Conservation (phyloP, 2,888 invertebrate species). For the Belgica antarctica region DNA sequence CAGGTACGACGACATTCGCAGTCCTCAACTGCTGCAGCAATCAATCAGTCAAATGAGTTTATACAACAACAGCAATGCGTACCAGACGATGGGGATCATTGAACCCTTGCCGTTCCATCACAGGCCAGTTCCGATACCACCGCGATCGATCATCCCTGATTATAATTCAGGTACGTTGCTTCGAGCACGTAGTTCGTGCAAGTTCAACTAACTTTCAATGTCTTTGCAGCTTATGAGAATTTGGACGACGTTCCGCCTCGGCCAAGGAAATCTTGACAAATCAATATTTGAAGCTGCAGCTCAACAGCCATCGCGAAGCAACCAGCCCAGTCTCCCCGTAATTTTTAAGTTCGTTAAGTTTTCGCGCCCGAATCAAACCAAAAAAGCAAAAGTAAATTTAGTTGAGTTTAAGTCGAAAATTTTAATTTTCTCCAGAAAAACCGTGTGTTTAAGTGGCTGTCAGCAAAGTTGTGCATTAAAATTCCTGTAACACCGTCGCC, state of each 20-base stretch:
- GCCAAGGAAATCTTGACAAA: conserved; percentile 55
- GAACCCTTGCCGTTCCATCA: conserved; percentile 40
- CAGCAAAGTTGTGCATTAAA: too few species aligned
- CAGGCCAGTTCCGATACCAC: conserved; percentile 7
- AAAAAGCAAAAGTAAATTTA: background rate
- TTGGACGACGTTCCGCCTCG: conserved; percentile 48
- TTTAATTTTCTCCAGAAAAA: background rate
- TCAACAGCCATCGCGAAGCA: background rate
- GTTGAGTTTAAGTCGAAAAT: background rate
- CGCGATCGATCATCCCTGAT: conserved; percentile 22
- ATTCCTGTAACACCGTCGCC: too few species aligned
- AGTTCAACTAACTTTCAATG: background rate
- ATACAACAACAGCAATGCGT: conserved; percentile 34
- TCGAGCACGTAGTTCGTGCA: background rate
- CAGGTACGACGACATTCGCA: conserved; percentile 37
- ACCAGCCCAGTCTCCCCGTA: background rate
- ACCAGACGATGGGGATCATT: conserved; percentile 33
- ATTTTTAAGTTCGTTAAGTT: conserved; percentile 5
- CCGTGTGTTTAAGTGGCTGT: too few species aligned
- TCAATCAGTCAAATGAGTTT: conserved; percentile 39
- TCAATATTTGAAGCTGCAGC: conserved; percentile 39
- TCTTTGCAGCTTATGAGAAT: conserved; percentile 39
- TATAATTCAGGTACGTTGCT: conserved; percentile 30
- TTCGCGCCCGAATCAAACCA: too few species aligned
- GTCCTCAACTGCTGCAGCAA: conserved; percentile 29